Evolutionary conservation across 2,888 invertebrate genomes (phyloP).

Genomic region (Amiota minor): DNA sequence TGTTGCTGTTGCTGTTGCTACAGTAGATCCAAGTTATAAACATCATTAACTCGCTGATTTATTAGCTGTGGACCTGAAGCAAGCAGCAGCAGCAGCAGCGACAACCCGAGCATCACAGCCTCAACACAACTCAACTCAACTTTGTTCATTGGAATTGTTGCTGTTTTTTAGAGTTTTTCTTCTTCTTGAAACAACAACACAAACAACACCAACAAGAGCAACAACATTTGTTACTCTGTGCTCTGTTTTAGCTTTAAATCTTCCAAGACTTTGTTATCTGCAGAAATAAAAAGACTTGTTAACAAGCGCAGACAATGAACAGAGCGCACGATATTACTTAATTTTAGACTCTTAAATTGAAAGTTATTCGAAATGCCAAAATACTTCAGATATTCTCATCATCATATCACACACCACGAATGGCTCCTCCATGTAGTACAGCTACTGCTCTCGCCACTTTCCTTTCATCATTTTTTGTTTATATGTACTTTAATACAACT

Average conservation of each 20-base stretch:
- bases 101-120: conserved; percentile 6
- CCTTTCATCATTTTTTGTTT: background rate
- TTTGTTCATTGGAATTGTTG: conserved; percentile 51
- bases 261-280: background rate
- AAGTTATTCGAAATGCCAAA: too few species aligned
- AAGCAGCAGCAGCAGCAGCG: conserved; percentile 48
- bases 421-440: too few species aligned
- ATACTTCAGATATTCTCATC: too few species aligned
- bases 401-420: too few species aligned
- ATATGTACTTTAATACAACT: background rate
- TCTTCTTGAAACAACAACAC: conserved; percentile 30
- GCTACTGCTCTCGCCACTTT: too few species aligned
- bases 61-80: conserved; percentile 70
- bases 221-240: conserved; percentile 11
- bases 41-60: conserved; percentile 75
- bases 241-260: conserved; percentile 10
- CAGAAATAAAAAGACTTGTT: conserved; percentile 7
- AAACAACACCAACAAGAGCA: too few species aligned
- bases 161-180: conserved; percentile 25
- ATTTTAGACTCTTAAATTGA: background rate
- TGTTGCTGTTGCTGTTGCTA: conserved; percentile 11
- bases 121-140: conserved; percentile 33
- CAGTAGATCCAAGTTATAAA: conserved; percentile 62
- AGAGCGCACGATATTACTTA: background rate
- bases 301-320: conserved; percentile 10